Evolutionary conservation across 2,113 vertebrate genomes (phyloP), one percentile per base, ranked within the genome.

Genomic region (Scartelaos histophorus): DNA sequence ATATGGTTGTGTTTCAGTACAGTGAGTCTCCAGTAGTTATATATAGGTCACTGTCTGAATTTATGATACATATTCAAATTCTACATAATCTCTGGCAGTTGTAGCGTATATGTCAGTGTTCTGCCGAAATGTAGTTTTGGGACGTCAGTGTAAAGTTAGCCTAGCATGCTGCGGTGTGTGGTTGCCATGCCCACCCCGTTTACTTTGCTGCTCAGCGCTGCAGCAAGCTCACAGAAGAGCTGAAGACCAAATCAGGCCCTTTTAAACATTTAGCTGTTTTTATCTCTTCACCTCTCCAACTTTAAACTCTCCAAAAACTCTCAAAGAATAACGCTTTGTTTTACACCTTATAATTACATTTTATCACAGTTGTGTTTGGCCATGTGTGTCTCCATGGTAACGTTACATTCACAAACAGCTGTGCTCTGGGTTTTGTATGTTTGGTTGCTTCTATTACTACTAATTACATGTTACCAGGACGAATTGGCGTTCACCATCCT

Each of bases 321-420:
- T n/a, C 24, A 34, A 61, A 61, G 25, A 61, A 34, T 9, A 35
- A 19, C 17, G 58, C 25, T 61, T 17, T 61, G 24, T 34, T 16
- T 61, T 61, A 34, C 22, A 25, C 22, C 56, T 22, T 25, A 7
- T 58, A 25, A 58, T 54, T 54, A 54, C 1, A 9, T 21, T 54
- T 58, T 21, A 15, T 58, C 56, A 25, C 22, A 13, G 21, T 15
- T 58, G 22, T 24, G 19, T 58, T 25, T 61, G 25, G 15, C 22
- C 58, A 34, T 61, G 58, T 61, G 58, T 34, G 25, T 61, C 58
- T 29, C 58, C 58, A 61, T 61, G 58, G 58, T 61, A 34, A 61
- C 25, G 16, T 25, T 34, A 17, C 58, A 61, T 34, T 5, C 15
- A 34, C 58, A 16, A n/a, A 13, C 58, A 61, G 58, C 58, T 61